Evolutionary conservation across 2,113 vertebrate genomes (phyloP), one percentile per base, ranked within the genome.

Genomic region (Willisornis vidua): DNA sequence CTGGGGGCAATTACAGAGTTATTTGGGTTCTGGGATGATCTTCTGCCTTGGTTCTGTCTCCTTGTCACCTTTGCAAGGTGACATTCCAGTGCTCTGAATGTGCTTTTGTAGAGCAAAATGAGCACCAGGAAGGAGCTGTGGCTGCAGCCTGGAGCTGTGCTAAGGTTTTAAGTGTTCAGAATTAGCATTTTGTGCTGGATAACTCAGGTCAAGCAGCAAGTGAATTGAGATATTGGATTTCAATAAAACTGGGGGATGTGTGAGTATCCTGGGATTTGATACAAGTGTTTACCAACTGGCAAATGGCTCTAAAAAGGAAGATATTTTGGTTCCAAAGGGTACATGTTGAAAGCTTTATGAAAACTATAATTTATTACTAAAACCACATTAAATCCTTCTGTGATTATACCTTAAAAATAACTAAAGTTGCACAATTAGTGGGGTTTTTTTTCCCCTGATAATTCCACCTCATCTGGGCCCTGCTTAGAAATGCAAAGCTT

Each of bases 1-100:
- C 28, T 0, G 0, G 9, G 46, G 71, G 10, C 45, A 46, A 1
- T 39, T 45, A 8, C 28, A 12, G 1, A 15, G 61, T 28, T 26
- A 1, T 3, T 28, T 25, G 59, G 63, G 11, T 25, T 8, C 54
- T 62, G 70, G 43, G 17, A 4, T 29, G 41, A 43, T 25, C 67
- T 85, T 29, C 37, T 0, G 10, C 78, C 63, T 71, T 52, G 48
- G 5, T 7, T 20, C 18, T 81, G 43, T 9, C 49, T 45, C 51
- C 71, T 19, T 66, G 31, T 33, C 59, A 43, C 59, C 37, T 48
- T 5, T 63, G 31, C n/a, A 26, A 25, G 62, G 67, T 6, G 76
- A 84, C 19, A 83, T 24, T 51, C 51, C 2, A 3, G 5, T 2
- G 45, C 70, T 78, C 14, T 18, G 28, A n/a, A 37, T 2, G 29